These are phyloP conservation scores for Habropoda laboriosa DNA, from an alignment of 1,140 invertebrate species.

Conservation along the genomic window DNA sequence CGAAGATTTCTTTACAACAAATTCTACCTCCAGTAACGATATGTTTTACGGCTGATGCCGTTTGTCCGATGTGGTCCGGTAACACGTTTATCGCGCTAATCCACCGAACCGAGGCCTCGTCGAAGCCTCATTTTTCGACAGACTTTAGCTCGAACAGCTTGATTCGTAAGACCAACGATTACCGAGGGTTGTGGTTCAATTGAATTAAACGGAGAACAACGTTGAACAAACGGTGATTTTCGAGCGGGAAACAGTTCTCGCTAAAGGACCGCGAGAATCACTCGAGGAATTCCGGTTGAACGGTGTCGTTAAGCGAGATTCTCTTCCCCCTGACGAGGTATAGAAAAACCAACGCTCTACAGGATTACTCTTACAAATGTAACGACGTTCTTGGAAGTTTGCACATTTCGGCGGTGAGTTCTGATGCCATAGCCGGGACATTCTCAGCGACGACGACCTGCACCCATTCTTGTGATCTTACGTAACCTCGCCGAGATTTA, in stretches of 20 bases:
- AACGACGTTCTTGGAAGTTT: constrained; percentile 41
- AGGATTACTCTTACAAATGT: constrained; percentile 46
- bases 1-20: too few species aligned
- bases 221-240: constrained; percentile 3
- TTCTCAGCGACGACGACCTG: constrained; percentile 37
- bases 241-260: neutral
- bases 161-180: too few species aligned
- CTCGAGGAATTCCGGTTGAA: neutral
- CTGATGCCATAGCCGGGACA: neutral
- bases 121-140: too few species aligned
- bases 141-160: too few species aligned
- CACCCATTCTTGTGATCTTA: constrained; percentile 23
- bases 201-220: neutral
- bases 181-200: too few species aligned
- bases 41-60: too few species aligned
- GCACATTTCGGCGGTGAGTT: constrained; percentile 35
- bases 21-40: too few species aligned
- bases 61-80: too few species aligned
- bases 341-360: constrained; percentile 21
- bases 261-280: neutral
- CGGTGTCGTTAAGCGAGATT: constrained; percentile 36
- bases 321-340: constrained; percentile 18
- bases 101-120: too few species aligned
- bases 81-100: too few species aligned
- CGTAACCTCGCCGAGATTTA: constrained; percentile 45